A percentile compares a stretch with the other conserved stretches of the same genome.
Conservation (phyloP, 2,888 invertebrate species). For the Drosophila leonis region DNA sequence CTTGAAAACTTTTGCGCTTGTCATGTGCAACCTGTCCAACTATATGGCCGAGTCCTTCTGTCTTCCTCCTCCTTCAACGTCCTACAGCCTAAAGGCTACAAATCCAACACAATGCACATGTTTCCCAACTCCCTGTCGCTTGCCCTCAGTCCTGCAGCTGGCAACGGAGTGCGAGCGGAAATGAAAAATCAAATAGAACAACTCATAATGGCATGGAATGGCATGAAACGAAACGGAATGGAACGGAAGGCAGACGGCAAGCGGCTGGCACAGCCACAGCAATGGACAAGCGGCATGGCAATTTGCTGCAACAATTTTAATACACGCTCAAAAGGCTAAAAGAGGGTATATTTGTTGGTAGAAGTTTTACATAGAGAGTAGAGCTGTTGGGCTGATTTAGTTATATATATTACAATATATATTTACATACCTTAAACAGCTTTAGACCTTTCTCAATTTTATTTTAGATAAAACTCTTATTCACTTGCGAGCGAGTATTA, state of each 20-base stretch:
- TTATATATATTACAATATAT: no score
- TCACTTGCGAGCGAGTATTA: background rate
- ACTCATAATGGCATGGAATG: slow-evolving; percentile 62
- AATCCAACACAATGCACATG: slow-evolving; percentile 76
- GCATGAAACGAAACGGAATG: slow-evolving; percentile 7
- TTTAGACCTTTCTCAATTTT: background rate
- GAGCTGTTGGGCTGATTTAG: background rate
- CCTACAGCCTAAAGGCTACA: slow-evolving; percentile 70
- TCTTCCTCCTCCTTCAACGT: slow-evolving; percentile 32
- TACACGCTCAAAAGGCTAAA: background rate
- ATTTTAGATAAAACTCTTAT: no score
- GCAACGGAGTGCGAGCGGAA: slow-evolving; percentile 58
- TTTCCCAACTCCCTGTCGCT: slow-evolving; percentile 32
- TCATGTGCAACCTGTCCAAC: slow-evolving; percentile 78
- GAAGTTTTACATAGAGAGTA: background rate
- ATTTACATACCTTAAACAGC: no score
- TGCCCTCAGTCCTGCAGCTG: background rate
- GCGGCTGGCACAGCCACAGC: slow-evolving; percentile 14
- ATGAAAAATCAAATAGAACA: slow-evolving; percentile 75
- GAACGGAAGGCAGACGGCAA: slow-evolving; percentile 18
- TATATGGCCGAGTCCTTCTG: slow-evolving; percentile 51
- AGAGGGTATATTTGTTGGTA: background rate
- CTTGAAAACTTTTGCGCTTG: slow-evolving; percentile 74
- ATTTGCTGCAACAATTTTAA: slow-evolving; percentile 50
- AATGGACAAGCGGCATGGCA: slow-evolving; percentile 44